Conservation (phyloP, 2,113 vertebrate species). For the Centropus bengalensis region DNA sequence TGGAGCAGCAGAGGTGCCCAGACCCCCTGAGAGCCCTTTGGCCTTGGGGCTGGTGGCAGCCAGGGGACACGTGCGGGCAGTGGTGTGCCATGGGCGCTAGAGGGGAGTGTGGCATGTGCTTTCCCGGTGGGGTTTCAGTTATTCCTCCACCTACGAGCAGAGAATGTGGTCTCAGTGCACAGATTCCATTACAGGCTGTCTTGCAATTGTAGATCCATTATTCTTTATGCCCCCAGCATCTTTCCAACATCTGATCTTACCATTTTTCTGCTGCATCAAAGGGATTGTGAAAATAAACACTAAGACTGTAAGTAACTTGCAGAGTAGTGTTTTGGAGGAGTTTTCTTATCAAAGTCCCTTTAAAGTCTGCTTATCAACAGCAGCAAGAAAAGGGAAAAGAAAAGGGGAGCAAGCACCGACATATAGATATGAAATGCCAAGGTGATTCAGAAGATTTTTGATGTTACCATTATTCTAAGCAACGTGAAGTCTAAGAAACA, state of each 20-base stretch:
- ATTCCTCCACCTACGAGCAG: not conserved
- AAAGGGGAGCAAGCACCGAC: not conserved
- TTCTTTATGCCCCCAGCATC: not conserved
- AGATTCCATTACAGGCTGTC: not conserved
- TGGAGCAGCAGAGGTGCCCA: not conserved
- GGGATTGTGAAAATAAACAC: not conserved
- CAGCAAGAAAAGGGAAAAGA: not conserved
- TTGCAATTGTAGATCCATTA: not conserved
- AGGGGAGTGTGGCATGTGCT: not conserved
- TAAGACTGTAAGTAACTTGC: not conserved
- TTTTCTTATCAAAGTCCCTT: not conserved
- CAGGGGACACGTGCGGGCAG: accelerated
- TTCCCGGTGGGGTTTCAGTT: accelerated
- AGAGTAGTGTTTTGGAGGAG: not conserved
- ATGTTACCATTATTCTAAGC: not conserved
- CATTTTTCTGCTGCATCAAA: not conserved
- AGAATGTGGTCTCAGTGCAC: not conserved
- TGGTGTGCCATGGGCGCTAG: not conserved
- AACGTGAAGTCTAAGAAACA: not conserved
- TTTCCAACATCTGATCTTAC: not conserved
- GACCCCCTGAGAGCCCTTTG: accelerated
- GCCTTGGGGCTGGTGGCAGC: not conserved
- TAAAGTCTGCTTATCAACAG: not conserved
- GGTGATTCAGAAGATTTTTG: not conserved
- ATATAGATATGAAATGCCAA: not conserved